Evolutionary conservation across 2,888 invertebrate species (phyloP).

Genomic region (Acanthosoma haemorrhoidale): DNA sequence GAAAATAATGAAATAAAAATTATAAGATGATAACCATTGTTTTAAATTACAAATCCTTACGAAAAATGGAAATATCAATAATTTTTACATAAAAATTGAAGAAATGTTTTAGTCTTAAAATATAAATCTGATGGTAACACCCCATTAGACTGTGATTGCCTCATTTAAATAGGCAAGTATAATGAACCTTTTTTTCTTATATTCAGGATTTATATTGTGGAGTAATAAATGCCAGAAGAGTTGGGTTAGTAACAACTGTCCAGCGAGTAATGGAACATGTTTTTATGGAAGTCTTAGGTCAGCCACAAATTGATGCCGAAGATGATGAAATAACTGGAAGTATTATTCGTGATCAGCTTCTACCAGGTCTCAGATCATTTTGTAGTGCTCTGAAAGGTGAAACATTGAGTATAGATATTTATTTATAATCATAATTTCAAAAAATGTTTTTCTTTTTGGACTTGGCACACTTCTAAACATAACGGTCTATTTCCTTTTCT

Average conservation of each 20-base stretch:
- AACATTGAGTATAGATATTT: background rate
- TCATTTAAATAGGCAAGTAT: background rate
- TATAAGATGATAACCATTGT: too few relatives aligned
- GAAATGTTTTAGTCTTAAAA: background rate
- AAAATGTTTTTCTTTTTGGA: too few relatives aligned
- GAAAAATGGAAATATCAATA: too few relatives aligned
- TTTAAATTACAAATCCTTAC: too few relatives aligned
- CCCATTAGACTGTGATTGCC: background rate
- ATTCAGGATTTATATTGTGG: conserved; percentile 56
- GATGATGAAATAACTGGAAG: conserved; percentile 74
- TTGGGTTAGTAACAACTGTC: conserved; percentile 78
- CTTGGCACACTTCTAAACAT: background rate
- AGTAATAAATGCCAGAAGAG: conserved; percentile 68
- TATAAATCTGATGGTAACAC: background rate
- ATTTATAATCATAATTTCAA: background rate
- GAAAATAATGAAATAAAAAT: too few relatives aligned
- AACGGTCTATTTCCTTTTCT: background rate
- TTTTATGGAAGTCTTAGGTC: conserved; percentile 83
- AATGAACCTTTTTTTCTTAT: background rate
- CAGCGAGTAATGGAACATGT: conserved; percentile 83
- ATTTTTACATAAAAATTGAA: background rate
- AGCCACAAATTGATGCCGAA: conserved; percentile 65
- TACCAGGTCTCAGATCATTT: conserved; percentile 78
- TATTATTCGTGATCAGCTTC: conserved; percentile 73
- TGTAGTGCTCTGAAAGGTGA: conserved; percentile 81